Evolutionary conservation across 2,888 invertebrate species (phyloP), one percentile per base, ranked within the genome.

Genomic region (Ichneumon xanthorius): DNA sequence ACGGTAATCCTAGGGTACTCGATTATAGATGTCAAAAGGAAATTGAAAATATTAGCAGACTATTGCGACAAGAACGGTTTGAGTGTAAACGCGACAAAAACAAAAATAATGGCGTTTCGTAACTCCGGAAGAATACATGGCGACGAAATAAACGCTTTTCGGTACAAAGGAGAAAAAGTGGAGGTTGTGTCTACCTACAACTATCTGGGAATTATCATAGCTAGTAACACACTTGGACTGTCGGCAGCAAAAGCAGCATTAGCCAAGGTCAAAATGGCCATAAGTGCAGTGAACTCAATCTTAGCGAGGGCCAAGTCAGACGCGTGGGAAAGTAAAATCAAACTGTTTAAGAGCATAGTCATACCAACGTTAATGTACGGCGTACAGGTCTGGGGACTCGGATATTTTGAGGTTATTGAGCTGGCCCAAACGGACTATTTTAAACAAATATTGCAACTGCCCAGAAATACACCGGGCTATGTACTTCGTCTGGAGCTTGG

Each of bases 41-140:
- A 73, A 65, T 83, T 88, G 16, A 53, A 65, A 19, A 53, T 48
- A 7, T 26, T 87, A n/a, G 70, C 81, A 22, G 68, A 71, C 14
- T 87, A 86, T 71, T 86, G 88, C 73, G 78, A 84, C 30, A 33
- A 0, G 5, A 86, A 73, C 71, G 82, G 84, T n/a, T 61, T 86
- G 14, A 65, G 48, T n/a, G 78, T 89, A 9, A 88, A 89, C 67
- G 33, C 87, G 72, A 61, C 30, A 40, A 40, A 40, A 9, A 40
- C 40, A 40, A 9, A 40, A 40, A 40, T 40, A 4, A 40, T 40
- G 40, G 76, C 85, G 14, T 88, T 86, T 63, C 65, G 75, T 22
- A 84, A 81, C 26, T 86, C 85, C 0, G 85, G 85, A 11, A 86
- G 81, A 40, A 68, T 75, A 4, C 37, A 45, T 11, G 50, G 22